Percentiles rank a stretch among this genome's conserved stretches.
phyloP scores from a whole-genome alignment of 2,888 invertebrate genomes.

The Erannis defoliaria region DNA sequence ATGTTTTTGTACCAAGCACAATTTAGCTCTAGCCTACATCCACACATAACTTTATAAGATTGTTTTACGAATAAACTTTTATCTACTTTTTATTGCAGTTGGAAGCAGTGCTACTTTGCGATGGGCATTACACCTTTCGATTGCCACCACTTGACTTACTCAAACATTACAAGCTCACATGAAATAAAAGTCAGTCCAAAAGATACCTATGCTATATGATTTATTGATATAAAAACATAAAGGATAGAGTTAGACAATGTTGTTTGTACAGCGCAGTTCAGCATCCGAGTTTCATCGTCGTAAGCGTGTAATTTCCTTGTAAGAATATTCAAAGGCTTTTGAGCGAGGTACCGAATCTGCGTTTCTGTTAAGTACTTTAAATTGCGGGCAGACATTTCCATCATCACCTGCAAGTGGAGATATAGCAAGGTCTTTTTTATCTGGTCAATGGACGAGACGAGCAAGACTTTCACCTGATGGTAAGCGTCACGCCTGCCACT shows the following conservation, averaged over 20 bases:
- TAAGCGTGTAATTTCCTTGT: slow-evolving; percentile 63
- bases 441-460: too few species aligned
- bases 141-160: slow-evolving; percentile 66
- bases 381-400: slow-evolving; percentile 62
- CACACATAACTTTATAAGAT: too few species aligned
- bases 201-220: not conserved
- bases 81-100: slow-evolving; percentile 59
- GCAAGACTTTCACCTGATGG: too few species aligned
- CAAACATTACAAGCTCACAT: slow-evolving; percentile 52
- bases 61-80: too few species aligned
- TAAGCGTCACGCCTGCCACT: too few species aligned
- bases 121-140: slow-evolving; percentile 69
- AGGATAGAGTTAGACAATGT: not conserved
- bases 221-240: slow-evolving; percentile 3
- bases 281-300: slow-evolving; percentile 45
- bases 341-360: slow-evolving; percentile 63
- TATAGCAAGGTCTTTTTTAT: slow-evolving; percentile 8
- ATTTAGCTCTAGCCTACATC: too few species aligned
- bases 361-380: slow-evolving; percentile 63
- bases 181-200: slow-evolving; percentile 17
- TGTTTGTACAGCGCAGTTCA: slow-evolving; percentile 17
- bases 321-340: slow-evolving; percentile 68
- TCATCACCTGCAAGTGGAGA: slow-evolving; percentile 64
- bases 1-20: too few species aligned
- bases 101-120: slow-evolving; percentile 62